These are phyloP conservation scores for Mechanitis mazaeus DNA, from an alignment of 2,888 invertebrate genomes.

Conservation along the genomic window DNA sequence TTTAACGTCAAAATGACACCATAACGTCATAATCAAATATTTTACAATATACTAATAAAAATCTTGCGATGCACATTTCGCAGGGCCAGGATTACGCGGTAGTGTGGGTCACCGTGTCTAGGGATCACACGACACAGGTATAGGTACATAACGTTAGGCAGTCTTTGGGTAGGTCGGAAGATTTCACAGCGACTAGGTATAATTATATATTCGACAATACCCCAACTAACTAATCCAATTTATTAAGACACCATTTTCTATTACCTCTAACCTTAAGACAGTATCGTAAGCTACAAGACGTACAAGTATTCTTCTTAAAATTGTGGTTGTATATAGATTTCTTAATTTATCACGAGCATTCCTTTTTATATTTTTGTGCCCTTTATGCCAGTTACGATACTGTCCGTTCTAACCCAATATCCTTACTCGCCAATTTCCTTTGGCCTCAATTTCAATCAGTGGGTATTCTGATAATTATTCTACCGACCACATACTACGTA, in stretches of 20 bases:
- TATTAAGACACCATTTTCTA: slow-evolving; percentile 36
- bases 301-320: too few species aligned
- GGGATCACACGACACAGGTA: slow-evolving; percentile 60
- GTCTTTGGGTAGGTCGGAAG: slow-evolving; percentile 78
- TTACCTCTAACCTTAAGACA: background rate
- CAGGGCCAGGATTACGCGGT: slow-evolving; percentile 55
- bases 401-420: background rate
- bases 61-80: slow-evolving; percentile 49
- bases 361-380: too few species aligned
- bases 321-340: too few species aligned
- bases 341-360: too few species aligned
- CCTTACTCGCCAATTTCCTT: background rate
- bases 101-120: slow-evolving; percentile 45
- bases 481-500: slow-evolving; percentile 69
- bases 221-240: slow-evolving; percentile 50
- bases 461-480: slow-evolving; percentile 31
- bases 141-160: slow-evolving; percentile 70
- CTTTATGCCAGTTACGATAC: background rate
- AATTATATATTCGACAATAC: slow-evolving; percentile 34
- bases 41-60: background rate
- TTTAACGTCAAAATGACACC: too few species aligned
- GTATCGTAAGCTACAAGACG: background rate
- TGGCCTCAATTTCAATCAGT: slow-evolving; percentile 4
- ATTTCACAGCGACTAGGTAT: slow-evolving; percentile 68
- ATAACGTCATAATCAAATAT: too few species aligned